These are phyloP conservation scores for Bombylius discolor DNA, from an alignment of 2,888 invertebrate genomes.

Conservation along the genomic window DNA sequence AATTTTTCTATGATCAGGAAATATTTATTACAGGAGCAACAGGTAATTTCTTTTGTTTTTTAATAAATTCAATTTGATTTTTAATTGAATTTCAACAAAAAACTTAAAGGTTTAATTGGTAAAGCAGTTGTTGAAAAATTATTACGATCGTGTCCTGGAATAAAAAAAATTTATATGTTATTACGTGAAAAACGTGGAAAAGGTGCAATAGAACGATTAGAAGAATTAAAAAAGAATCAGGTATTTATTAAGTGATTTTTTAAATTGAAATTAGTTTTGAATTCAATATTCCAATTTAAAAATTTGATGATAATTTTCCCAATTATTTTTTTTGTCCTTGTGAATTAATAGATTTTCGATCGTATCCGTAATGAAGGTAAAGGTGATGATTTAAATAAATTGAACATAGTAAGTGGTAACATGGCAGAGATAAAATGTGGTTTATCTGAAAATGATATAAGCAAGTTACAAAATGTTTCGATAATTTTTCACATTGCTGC, in stretches of 20 bases:
- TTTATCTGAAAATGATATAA: slow-evolving; percentile 37
- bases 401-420: slow-evolving; percentile 51
- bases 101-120: slow-evolving; percentile 61
- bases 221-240: slow-evolving; percentile 40
- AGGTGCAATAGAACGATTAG: slow-evolving; percentile 46
- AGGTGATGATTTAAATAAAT: slow-evolving; percentile 34
- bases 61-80: too few species aligned
- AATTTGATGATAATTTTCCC: neutral
- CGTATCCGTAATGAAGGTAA: slow-evolving; percentile 30
- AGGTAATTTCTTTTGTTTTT: neutral
- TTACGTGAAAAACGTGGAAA: slow-evolving; percentile 54
- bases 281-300: too few species aligned
- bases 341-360: slow-evolving; percentile 6
- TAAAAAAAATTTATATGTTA: slow-evolving; percentile 58
- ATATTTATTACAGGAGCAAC: neutral
- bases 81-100: too few species aligned
- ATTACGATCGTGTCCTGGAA: slow-evolving; percentile 56
- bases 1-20: neutral
- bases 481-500: slow-evolving; percentile 62
- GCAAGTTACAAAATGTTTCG: slow-evolving; percentile 44
- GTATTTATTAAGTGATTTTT: slow-evolving; percentile 19
- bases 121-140: slow-evolving; percentile 75
- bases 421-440: slow-evolving; percentile 41
- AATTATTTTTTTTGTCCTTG: too few species aligned
- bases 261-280: neutral